A percentile compares a stretch with the other conserved stretches of the same genome.
Conservation (phyloP, 2,797 vertebrate species). For the Sphenopsis melanotis region DNA sequence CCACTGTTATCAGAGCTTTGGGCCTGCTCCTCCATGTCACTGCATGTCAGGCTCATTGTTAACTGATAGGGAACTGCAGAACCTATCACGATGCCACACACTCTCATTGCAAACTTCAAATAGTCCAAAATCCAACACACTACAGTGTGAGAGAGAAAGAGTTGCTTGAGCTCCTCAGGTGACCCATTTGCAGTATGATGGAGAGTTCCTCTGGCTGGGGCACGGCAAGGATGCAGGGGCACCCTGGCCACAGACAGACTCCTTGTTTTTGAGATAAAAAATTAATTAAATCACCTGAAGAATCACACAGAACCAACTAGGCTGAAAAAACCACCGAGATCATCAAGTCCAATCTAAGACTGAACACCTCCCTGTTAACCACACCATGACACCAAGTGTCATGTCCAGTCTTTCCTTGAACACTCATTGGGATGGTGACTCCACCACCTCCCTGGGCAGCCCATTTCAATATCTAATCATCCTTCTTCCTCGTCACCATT, state of each 20-base stretch:
- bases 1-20: neutral
- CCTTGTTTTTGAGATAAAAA: neutral
- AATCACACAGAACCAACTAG: neutral
- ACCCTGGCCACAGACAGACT: neutral
- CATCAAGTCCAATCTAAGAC: neutral
- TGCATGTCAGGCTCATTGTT: neutral
- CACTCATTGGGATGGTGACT: rapidly evolving
- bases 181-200: neutral
- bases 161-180: neutral
- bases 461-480: neutral
- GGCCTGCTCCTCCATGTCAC: too few relatives aligned
- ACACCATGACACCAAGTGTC: neutral
- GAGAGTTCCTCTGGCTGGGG: neutral
- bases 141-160: neutral
- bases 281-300: neutral
- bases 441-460: neutral
- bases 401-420: neutral
- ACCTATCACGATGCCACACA: rapidly evolving
- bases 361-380: neutral
- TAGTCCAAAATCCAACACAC: neutral
- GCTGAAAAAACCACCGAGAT: neutral
- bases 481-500: neutral
- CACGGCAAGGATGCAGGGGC: neutral
- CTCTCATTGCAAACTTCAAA: neutral
- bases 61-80: neutral